phyloP scores from a whole-genome alignment of 2,888 invertebrate species.

The Acanthosoma haemorrhoidale region DNA sequence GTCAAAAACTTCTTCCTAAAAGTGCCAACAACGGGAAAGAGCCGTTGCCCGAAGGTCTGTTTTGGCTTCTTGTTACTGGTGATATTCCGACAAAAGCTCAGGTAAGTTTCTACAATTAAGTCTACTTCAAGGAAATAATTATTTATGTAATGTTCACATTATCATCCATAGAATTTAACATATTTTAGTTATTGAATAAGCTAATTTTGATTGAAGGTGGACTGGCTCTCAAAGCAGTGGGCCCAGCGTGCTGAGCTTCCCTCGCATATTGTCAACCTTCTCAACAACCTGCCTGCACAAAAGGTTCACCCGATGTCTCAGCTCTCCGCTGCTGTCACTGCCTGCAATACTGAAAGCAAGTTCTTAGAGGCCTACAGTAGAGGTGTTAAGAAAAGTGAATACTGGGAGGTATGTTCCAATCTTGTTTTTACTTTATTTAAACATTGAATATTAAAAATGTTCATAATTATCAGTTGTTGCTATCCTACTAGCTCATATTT shows the following conservation, averaged over 20 bases:
- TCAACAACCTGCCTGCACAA: conserved; percentile 79
- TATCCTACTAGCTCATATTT: too few relatives aligned
- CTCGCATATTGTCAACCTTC: conserved; percentile 83
- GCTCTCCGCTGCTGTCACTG: conserved; percentile 83
- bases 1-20: conserved; percentile 79
- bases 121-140: background rate
- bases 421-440: background rate
- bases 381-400: conserved; percentile 81
- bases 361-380: conserved; percentile 85
- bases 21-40: conserved; percentile 75
- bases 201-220: conserved; percentile 57
- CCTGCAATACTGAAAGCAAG: conserved; percentile 85
- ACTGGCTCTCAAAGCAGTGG: conserved; percentile 74
- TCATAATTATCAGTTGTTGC: too few relatives aligned
- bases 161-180: background rate
- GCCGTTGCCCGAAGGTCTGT: conserved; percentile 89
- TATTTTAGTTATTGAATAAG: background rate
- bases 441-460: too few relatives aligned
- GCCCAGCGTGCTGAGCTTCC: conserved; percentile 82
- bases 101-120: conserved; percentile 46
- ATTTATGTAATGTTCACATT: background rate
- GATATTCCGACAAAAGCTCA: conserved; percentile 75
- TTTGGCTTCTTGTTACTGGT: conserved; percentile 87
- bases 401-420: conserved; percentile 69
- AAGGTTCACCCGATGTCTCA: conserved; percentile 93